These are phyloP conservation scores for Alca torda DNA, from an alignment of 2,797 vertebrate species.

Conservation along the genomic window DNA sequence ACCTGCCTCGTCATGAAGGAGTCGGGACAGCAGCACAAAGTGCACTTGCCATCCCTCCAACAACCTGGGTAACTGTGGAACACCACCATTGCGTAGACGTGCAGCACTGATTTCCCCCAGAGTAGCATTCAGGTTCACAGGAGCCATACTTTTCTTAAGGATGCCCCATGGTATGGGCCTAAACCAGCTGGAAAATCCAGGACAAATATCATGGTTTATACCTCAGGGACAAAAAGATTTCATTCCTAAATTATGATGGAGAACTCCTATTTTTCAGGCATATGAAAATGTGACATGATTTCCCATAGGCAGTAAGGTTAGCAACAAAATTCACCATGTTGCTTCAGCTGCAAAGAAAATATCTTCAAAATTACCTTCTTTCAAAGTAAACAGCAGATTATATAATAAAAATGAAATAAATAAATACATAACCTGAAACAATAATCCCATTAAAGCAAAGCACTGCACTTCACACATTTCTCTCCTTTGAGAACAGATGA, in stretches of 20 bases:
- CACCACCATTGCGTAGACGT: accelerated
- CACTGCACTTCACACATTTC: background rate
- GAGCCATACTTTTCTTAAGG: background rate
- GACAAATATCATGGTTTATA: background rate
- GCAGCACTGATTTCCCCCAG: background rate
- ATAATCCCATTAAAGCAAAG: background rate
- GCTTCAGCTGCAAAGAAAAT: background rate
- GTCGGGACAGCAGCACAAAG: accelerated
- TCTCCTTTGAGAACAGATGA: background rate
- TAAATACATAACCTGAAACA: background rate
- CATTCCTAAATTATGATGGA: background rate
- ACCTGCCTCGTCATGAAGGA: background rate
- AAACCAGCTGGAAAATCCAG: background rate
- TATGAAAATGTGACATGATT: background rate
- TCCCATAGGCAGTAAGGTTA: background rate
- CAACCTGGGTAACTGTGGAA: background rate
- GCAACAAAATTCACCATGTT: background rate
- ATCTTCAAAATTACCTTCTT: background rate
- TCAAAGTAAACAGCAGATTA: background rate
- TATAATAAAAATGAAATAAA: background rate
- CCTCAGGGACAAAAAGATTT: background rate
- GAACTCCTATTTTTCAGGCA: background rate
- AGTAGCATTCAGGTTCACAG: background rate
- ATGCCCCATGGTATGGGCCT: no score
- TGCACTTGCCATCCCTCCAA: background rate